Percentiles rank a stretch among this genome's conserved stretches.
phyloP scores from a whole-genome alignment of 2,113 vertebrate genomes.

The Triplophysa siluroides region DNA sequence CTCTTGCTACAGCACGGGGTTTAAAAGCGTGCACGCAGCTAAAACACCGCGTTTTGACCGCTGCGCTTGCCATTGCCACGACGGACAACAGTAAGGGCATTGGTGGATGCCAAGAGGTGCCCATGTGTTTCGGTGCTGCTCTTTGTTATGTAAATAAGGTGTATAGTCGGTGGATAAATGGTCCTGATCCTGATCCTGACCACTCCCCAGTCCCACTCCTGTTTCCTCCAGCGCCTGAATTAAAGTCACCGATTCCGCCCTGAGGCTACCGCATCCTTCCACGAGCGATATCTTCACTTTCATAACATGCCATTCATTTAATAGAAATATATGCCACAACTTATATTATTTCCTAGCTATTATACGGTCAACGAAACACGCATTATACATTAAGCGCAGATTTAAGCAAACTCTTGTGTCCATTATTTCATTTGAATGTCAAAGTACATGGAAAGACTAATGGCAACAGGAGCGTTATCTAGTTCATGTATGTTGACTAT shows the following conservation, averaged over 20 bases:
- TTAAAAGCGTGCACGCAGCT: slow-evolving; percentile 1
- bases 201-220: slow-evolving; percentile 30
- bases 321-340: neutral
- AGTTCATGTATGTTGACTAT: too few relatives aligned
- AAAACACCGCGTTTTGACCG: slow-evolving; percentile 13
- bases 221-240: slow-evolving; percentile 25
- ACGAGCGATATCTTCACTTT: neutral
- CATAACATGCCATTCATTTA: neutral
- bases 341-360: neutral
- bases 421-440: neutral
- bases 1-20: neutral
- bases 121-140: slow-evolving; percentile 45
- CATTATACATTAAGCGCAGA: neutral
- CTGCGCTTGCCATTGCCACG: neutral
- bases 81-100: slow-evolving; percentile 16
- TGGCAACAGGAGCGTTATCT: neutral
- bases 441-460: too few relatives aligned
- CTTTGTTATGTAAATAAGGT: slow-evolving; percentile 71
- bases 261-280: slow-evolving; percentile 15
- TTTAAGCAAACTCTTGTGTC: neutral
- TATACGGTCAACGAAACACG: too few relatives aligned
- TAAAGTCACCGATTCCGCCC: slow-evolving; percentile 23
- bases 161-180: slow-evolving; percentile 50
- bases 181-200: slow-evolving; percentile 29
- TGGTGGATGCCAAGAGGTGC: slow-evolving; percentile 17